Percentiles rank a stretch among this genome's conserved stretches.
These are phyloP conservation scores for Onthophagus sagittarius DNA, from an alignment of 2,888 invertebrate species.

Conservation along the genomic window DNA sequence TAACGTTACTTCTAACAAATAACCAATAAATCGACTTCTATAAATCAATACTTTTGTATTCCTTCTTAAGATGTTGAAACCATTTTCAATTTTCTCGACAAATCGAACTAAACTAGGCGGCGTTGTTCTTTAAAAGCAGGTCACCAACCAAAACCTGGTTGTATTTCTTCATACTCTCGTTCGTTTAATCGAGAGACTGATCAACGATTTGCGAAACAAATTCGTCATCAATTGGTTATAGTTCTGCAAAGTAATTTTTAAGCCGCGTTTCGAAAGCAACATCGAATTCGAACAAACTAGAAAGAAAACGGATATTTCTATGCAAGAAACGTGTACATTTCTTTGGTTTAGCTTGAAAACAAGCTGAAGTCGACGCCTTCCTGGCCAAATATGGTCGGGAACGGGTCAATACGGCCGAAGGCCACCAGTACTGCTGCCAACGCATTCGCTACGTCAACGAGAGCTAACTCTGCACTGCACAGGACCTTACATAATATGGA, in stretches of 20 bases:
- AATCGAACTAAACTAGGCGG: too few species aligned
- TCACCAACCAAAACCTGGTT: background rate
- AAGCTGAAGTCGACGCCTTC: background rate
- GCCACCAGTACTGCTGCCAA: slow-evolving; percentile 18
- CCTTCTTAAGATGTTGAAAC: too few species aligned
- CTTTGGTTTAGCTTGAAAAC: background rate
- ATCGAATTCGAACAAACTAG: background rate
- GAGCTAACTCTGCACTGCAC: slow-evolving; percentile 15
- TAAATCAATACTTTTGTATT: background rate
- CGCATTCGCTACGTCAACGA: slow-evolving; percentile 4
- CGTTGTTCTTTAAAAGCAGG: background rate
- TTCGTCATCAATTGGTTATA: background rate
- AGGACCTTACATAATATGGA: slow-evolving; percentile 22
- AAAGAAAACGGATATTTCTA: background rate
- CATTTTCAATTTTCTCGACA: too few species aligned
- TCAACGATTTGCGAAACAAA: background rate
- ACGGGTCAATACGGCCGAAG: slow-evolving; percentile 15
- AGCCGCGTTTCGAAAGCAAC: background rate
- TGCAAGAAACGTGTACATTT: background rate
- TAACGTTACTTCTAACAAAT: background rate
- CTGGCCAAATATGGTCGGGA: slow-evolving; percentile 5
- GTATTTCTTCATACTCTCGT: background rate
- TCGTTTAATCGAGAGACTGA: background rate
- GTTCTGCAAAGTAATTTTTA: background rate
- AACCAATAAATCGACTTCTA: background rate